Evolutionary conservation across 2,113 vertebrate species (phyloP).

Genomic region (Rhinichthys klamathensis): DNA sequence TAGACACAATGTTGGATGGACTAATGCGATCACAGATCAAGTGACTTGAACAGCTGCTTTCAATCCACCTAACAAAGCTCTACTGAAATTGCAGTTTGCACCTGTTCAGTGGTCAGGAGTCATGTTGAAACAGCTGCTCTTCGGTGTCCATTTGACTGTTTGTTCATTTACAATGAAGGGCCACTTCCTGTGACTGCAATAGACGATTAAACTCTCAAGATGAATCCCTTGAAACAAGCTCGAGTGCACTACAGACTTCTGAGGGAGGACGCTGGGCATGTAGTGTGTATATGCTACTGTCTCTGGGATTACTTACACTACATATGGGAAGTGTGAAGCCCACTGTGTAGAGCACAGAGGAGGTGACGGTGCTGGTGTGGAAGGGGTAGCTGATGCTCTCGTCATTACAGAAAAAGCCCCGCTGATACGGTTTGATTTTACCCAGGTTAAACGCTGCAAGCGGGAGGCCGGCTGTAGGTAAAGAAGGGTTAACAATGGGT

Average conservation of each 20-base stretch:
- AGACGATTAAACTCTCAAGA: background rate
- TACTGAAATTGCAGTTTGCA: slow-evolving; percentile 18
- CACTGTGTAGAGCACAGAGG: slow-evolving; percentile 89
- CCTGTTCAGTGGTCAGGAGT: slow-evolving; percentile 21
- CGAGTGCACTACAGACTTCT: background rate
- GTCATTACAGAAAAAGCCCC: slow-evolving; percentile 99
- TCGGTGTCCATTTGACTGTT: slow-evolving; percentile 5
- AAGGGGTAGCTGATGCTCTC: slow-evolving; percentile 96
- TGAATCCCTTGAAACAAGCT: background rate
- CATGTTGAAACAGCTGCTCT: slow-evolving; percentile 28
- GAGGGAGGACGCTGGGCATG: slow-evolving; percentile 38
- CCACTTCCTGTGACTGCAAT: background rate
- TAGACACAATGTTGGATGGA: background rate
- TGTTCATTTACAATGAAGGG: slow-evolving; percentile 1
- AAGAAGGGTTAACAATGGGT: slow-evolving; percentile 79
- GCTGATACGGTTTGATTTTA: slow-evolving; percentile 95
- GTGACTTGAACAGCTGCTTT: slow-evolving; percentile 28
- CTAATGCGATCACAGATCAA: background rate
- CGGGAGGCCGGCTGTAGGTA: slow-evolving; percentile 92
- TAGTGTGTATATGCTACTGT: slow-evolving; percentile 61
- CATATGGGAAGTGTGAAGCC: slow-evolving; percentile 93
- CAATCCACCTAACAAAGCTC: background rate
- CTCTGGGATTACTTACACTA: slow-evolving; percentile 90
- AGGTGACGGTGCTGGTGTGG: slow-evolving; percentile 90
- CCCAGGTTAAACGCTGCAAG: slow-evolving; percentile 96